Conservation (phyloP, 2,113 vertebrate species). For the Picathartes gymnocephalus region DNA sequence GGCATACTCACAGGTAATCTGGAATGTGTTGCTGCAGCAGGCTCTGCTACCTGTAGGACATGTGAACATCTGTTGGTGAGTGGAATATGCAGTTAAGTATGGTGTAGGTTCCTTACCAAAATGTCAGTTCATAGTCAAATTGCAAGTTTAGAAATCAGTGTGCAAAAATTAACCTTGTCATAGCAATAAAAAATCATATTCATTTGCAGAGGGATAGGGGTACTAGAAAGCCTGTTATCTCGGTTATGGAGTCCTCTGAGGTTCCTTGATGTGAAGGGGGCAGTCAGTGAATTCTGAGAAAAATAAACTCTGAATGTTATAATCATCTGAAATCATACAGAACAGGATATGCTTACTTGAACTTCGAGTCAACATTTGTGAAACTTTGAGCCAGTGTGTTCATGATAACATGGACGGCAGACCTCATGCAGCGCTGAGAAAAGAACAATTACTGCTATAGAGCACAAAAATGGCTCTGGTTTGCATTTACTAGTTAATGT, state of each 20-base stretch:
- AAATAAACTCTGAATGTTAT: not conserved
- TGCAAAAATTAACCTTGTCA: not conserved
- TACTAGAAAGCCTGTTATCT: not conserved
- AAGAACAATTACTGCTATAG: not conserved
- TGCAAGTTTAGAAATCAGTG: not conserved
- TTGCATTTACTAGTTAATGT: not conserved
- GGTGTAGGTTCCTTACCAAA: not conserved
- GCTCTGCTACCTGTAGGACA: not conserved
- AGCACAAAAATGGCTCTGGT: not conserved
- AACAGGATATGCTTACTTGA: not conserved
- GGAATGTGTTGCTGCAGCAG: not conserved
- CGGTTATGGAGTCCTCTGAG: not conserved
- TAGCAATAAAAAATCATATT: not conserved
- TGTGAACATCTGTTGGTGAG: accelerated
- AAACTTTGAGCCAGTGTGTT: not conserved
- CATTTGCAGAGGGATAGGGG: not conserved
- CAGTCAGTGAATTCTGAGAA: not conserved
- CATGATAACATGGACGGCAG: not conserved
- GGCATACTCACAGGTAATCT: not conserved
- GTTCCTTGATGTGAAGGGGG: not conserved
- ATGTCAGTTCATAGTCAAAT: not conserved
- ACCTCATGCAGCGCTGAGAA: not conserved
- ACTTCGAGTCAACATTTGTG: not conserved
- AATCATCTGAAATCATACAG: not conserved
- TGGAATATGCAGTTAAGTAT: too few relatives aligned